These are phyloP conservation scores for Bradypodion ventrale DNA, from an alignment of 2,797 vertebrate species.

Conservation along the genomic window DNA sequence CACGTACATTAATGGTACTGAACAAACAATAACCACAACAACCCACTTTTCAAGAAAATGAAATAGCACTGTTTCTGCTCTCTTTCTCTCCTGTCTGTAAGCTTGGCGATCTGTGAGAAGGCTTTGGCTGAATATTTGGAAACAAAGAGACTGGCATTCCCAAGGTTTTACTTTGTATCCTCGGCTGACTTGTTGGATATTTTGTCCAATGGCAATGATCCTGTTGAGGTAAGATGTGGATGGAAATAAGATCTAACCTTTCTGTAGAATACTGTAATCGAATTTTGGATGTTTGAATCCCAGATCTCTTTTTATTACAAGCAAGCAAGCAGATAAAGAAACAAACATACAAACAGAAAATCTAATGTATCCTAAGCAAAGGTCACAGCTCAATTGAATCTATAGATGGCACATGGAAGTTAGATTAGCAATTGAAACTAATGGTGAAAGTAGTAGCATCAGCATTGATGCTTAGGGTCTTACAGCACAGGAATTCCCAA, in stretches of 20 bases:
- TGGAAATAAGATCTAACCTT: not conserved
- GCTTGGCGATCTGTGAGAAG: slow-evolving; percentile 75
- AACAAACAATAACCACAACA: not conserved
- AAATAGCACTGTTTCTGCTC: not conserved
- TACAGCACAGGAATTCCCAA: not conserved
- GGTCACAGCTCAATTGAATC: rapidly evolving
- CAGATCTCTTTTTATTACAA: not conserved
- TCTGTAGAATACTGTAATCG: not conserved
- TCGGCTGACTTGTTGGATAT: slow-evolving; percentile 79
- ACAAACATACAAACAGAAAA: not conserved
- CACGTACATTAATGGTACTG: not conserved
- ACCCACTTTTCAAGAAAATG: not conserved
- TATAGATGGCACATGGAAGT: not conserved
- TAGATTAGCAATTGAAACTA: not conserved
- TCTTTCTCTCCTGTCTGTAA: slow-evolving; percentile 5
- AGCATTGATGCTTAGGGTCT: not conserved
- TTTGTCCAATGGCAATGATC: slow-evolving; percentile 76
- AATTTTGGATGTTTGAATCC: not conserved
- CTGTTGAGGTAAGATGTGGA: slow-evolving; percentile 65
- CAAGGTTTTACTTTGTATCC: slow-evolving; percentile 80
- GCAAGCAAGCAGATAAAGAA: not conserved
- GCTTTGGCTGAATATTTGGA: slow-evolving; percentile 77
- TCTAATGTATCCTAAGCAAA: rapidly evolving
- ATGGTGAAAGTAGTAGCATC: not conserved
- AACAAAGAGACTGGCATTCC: slow-evolving; percentile 77